Evolutionary conservation across 2,113 vertebrate genomes (phyloP).

Genomic region (Chitala chitala): DNA sequence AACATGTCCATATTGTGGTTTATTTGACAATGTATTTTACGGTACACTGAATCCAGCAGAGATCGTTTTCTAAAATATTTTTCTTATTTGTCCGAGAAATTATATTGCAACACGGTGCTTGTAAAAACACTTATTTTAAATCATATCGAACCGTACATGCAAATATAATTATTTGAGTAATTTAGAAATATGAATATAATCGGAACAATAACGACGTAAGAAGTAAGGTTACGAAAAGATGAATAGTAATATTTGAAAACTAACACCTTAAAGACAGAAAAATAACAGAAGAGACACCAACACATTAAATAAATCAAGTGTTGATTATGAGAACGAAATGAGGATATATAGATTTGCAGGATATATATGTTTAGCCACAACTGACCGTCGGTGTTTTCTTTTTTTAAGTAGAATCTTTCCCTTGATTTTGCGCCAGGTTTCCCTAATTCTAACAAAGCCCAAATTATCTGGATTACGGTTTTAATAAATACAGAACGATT

Average conservation of each 20-base stretch:
- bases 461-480: background rate
- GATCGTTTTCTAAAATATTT: background rate
- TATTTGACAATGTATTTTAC: background rate
- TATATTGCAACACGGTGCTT: background rate
- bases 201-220: background rate
- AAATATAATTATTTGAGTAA: background rate
- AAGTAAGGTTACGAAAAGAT: background rate
- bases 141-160: background rate
- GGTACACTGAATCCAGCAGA: background rate
- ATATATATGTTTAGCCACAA: background rate
- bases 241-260: background rate
- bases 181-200: background rate
- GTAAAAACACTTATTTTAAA: background rate
- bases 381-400: background rate
- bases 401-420: conserved; percentile 13
- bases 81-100: background rate
- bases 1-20: background rate
- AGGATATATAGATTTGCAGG: background rate
- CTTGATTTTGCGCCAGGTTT: conserved; percentile 6
- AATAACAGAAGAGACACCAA: background rate
- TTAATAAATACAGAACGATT: conserved; percentile 3
- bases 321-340: background rate
- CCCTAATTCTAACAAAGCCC: conserved; percentile 22
- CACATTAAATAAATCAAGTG: background rate
- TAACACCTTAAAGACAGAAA: background rate